Conservation (phyloP, 2,797 vertebrate genomes). For the Avahi laniger region DNA sequence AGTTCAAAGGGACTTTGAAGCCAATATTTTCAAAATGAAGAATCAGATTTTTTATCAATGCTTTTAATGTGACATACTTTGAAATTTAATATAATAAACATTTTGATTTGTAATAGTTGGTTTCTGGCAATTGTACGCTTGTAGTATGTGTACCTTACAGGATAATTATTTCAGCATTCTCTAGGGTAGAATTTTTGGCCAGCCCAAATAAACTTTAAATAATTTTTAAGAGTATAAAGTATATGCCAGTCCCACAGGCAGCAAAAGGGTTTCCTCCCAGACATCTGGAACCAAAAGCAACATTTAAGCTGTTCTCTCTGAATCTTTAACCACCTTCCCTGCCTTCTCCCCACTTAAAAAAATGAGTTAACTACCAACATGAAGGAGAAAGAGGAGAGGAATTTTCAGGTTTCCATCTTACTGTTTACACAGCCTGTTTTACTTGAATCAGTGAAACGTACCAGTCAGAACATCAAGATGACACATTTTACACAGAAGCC, state of each 20-base stretch:
- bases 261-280: not conserved
- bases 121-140: not conserved
- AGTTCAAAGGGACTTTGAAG: not conserved
- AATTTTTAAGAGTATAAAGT: not conserved
- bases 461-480: not conserved
- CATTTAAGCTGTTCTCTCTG: not conserved
- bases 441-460: slow-evolving; percentile 5
- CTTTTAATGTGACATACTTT: not conserved
- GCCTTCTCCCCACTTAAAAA: not conserved
- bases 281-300: not conserved
- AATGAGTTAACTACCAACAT: not conserved
- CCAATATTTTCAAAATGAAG: slow-evolving; percentile 2
- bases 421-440: not conserved
- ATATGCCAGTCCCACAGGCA: not conserved
- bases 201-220: not conserved
- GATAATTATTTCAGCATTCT: not conserved
- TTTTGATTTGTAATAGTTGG: not conserved
- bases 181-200: slow-evolving; percentile 10
- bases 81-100: not conserved
- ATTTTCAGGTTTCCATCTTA: not conserved
- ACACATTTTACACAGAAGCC: not conserved
- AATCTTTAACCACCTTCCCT: not conserved
- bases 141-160: not conserved
- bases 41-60: not conserved
- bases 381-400: not conserved